A percentile compares a stretch with the other conserved stretches of the same genome.
phyloP scores from a whole-genome alignment of 92 coral and sea anemone genomes.

The Parazoanthus swiftii region DNA sequence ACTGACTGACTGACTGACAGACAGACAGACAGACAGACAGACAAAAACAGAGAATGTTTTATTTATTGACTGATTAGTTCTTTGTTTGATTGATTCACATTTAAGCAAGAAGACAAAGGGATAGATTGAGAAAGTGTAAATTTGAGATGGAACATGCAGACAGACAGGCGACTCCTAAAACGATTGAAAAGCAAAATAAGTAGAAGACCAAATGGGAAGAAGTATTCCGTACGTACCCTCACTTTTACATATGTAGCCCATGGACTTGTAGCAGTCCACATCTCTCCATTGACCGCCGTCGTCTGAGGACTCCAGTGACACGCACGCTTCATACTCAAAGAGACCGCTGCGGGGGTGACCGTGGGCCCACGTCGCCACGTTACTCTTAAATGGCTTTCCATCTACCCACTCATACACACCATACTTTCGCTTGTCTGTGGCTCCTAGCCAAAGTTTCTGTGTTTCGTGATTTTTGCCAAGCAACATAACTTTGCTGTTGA shows the following conservation, averaged over 20 bases:
- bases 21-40: constrained; percentile 25
- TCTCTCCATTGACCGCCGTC: constrained; percentile 68
- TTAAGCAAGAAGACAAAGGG: no score
- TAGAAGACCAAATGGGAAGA: neutral
- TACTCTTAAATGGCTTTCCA: constrained; percentile 49
- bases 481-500: constrained; percentile 65
- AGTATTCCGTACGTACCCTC: constrained; percentile 45
- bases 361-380: constrained; percentile 55
- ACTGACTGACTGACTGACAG: constrained; percentile 22
- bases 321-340: constrained; percentile 64
- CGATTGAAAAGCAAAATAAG: neutral
- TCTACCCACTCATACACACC: constrained; percentile 62
- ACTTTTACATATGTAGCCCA: constrained; percentile 79
- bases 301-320: constrained; percentile 57
- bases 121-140: no score
- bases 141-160: neutral
- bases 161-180: neutral
- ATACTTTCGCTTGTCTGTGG: constrained; percentile 46
- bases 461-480: constrained; percentile 38
- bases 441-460: constrained; percentile 74
- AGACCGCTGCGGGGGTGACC: constrained; percentile 42
- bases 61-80: neutral
- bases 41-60: neutral
- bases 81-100: neutral
- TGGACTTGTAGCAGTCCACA: constrained; percentile 69